Base-by-base conservation (phyloP, 2,888 invertebrate genomes). In the Epiblema foenella region DNA sequence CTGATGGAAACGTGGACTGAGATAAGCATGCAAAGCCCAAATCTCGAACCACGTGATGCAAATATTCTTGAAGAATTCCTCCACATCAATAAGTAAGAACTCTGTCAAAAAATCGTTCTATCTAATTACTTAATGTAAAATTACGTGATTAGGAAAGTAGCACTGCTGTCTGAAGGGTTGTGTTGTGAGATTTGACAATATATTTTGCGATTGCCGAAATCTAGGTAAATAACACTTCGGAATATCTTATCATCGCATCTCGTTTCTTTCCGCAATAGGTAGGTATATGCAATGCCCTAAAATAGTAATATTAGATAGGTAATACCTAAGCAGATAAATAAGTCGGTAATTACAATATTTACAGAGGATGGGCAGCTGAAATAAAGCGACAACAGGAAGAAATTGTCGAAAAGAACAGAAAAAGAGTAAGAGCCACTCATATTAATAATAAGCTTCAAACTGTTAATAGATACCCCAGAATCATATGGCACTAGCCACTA, bases 341-440 rank as follows among this genome's bases (percentile, higher is more conserved):
- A n/a, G n/a, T 29, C 29, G 5, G 29, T 24, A 24, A 24, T 24
- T 24, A 24, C 24, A 12, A 29, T 39, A 8, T 24, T 71, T 84
- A 5, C 77, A 92, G 92, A 33, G 89, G 90, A 5, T 93, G 93
- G 92, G 84, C 85, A 0, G 86, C 82, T 75, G 85, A 88, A 75
- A 83, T 93, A 56, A 82, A 84, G 74, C 80, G 75, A 20, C 83
- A 87, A 72, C 93, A 93, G 78, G 82, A 86, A 72, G 78, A 83
- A n/a, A 81, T 89, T 0, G 70, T 90, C 29, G 76, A 82, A 64
- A 78, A 75, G 11, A 78, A 83, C 49, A 79, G 78, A 52, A 81
- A 82, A 64, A 84, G 80, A 83, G 91, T 89, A 77, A 73, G 67
- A 33, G 52, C 62, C 75, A 1, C 18, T 15, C n/a, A 37, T 18